phyloP scores from a whole-genome alignment of 2,888 invertebrate genomes.

The Serrognathus titanus region DNA sequence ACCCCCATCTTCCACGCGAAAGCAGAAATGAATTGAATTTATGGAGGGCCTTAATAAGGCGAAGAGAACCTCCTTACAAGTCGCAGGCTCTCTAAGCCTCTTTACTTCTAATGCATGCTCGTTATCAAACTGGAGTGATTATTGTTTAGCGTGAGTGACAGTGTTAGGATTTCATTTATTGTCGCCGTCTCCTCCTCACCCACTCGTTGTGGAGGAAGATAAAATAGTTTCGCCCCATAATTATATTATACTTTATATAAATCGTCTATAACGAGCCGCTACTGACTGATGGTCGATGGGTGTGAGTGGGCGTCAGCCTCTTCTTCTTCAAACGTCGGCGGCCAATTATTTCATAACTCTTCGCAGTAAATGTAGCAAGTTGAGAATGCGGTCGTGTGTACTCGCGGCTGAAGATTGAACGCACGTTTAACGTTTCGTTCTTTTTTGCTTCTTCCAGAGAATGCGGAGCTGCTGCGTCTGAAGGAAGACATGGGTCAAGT shows the following conservation, averaged over 20 bases:
- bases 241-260: too few relatives aligned
- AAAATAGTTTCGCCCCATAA: too few relatives aligned
- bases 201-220: too few relatives aligned
- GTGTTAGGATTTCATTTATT: constrained; percentile 9
- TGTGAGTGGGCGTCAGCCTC: too few relatives aligned
- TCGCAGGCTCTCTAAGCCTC: constrained; percentile 19
- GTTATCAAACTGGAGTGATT: constrained; percentile 28
- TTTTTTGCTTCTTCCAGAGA: constrained; percentile 9
- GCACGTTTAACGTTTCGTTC: too few relatives aligned
- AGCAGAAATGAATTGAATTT: constrained; percentile 24
- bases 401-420: too few relatives aligned
- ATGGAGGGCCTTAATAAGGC: constrained; percentile 24
- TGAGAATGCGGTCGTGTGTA: too few relatives aligned
- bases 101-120: constrained; percentile 19
- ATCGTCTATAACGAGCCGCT: too few relatives aligned
- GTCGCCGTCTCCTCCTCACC: not conserved
- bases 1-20: constrained; percentile 2
- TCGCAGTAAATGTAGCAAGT: too few relatives aligned
- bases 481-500: constrained; percentile 13
- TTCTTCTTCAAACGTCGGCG: too few relatives aligned
- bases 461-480: constrained; percentile 7
- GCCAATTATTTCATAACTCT: too few relatives aligned
- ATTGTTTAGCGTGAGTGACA: constrained; percentile 30
- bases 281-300: too few relatives aligned
- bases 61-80: constrained; percentile 15